Base-by-base conservation (phyloP, 2,888 invertebrate genomes). In the Agrilus biguttatus region DNA sequence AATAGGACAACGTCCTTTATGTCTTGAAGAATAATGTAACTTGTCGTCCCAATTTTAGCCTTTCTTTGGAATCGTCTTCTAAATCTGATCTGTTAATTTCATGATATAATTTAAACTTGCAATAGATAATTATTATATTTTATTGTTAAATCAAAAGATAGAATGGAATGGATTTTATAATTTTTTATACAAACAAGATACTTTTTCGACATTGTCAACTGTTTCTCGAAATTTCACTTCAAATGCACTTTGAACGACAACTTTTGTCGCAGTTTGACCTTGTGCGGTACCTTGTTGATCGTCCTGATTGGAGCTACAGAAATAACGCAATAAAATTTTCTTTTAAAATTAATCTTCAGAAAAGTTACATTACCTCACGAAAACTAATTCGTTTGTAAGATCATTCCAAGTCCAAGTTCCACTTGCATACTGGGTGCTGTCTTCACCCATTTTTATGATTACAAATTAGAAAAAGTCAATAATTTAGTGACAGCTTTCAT, bases 1-100 rank as follows among this genome's bases (percentile, higher is more conserved):
- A 68, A 74, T 45, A 78, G 53, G 8, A 74, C 77, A 47, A 80
- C 69, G 52, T 77, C 74, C 59, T 75, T 77, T 21, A 77, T 59
- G 53, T 77, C 76, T 64, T 76, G 70, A 49, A 73, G 71, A 55
- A 75, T 75, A 37, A 79, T 69, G 32, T 78, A 63, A 46, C 76
- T 73, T 8, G 68, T 53, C 52, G 76, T 71, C 14, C 64, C 69
- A 6, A 70, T 65, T 54, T 68, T 66, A 32, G 73, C 57, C 60
- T 74, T 73, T 51, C 80, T 68, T 60, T 74, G 73, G 56, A 72
- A 77, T 45, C 70, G 64, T 50, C 73, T 69, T 42, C 74, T 68
- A 61, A 74, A 80, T 49, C 67, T 67, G 40, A 76, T 67, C 78
- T 78, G 55, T 43, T 56, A 60, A 53, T 51, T 21, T 12, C 43